phyloP scores from a whole-genome alignment of 2,888 invertebrate genomes.

The Aspidiotus destructor region DNA sequence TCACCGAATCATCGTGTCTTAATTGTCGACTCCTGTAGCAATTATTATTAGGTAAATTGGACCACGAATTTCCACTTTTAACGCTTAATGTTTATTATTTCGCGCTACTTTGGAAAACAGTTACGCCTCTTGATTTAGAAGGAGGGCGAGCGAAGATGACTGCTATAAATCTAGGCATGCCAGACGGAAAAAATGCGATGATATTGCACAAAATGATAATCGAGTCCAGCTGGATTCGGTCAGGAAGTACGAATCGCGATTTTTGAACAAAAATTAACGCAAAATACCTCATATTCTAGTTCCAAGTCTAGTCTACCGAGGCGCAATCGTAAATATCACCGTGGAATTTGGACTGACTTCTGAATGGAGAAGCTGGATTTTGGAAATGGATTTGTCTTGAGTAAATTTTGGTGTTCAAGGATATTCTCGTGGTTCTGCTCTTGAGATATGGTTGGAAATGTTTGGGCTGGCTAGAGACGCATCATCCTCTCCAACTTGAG shows the following conservation, averaged over 20 bases:
- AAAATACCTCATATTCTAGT: too few species aligned
- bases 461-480: too few species aligned
- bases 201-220: background rate
- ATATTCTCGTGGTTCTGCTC: too few species aligned
- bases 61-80: slow-evolving; percentile 27
- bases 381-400: too few species aligned
- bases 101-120: slow-evolving; percentile 1
- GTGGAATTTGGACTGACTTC: too few species aligned
- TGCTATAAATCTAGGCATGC: background rate
- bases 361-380: too few species aligned
- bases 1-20: slow-evolving; percentile 24
- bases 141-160: background rate
- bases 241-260: background rate
- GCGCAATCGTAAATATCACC: too few species aligned
- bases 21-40: slow-evolving; percentile 23
- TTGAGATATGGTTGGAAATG: too few species aligned
- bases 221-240: background rate
- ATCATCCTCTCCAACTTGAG: too few species aligned
- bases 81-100: background rate
- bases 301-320: too few species aligned
- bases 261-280: background rate
- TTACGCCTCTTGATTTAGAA: slow-evolving; percentile 13
- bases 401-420: too few species aligned
- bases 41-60: slow-evolving; percentile 30
- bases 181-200: background rate